Evolutionary conservation across 2,797 vertebrate genomes (phyloP).

Genomic region (Macropodus opercularis): DNA sequence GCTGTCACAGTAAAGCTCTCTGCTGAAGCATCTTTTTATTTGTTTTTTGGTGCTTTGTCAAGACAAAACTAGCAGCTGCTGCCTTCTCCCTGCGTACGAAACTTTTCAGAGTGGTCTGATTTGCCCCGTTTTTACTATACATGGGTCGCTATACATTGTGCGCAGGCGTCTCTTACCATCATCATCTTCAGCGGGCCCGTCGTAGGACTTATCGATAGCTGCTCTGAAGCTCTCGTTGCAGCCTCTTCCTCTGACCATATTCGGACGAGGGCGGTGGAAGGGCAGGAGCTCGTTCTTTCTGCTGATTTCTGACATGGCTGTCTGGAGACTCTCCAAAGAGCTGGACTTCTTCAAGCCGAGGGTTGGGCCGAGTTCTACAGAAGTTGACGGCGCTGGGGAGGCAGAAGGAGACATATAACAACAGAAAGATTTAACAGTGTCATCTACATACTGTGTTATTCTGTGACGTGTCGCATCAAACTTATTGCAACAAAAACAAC

Average conservation of each 20-base stretch:
- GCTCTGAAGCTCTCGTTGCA: conserved; percentile 97
- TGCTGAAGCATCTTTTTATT: neutral
- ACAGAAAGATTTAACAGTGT: neutral
- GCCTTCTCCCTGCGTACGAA: neutral
- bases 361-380: conserved; percentile 89
- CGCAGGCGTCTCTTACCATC: conserved; percentile 79
- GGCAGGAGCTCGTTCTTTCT: conserved; percentile 90
- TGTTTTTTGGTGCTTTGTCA: neutral
- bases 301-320: conserved; percentile 90
- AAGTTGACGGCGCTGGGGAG: conserved; percentile 41
- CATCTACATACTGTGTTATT: neutral
- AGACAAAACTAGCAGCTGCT: conserved; percentile 8
- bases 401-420: neutral
- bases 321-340: conserved; percentile 96
- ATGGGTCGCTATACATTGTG: neutral
- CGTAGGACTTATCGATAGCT: conserved; percentile 96
- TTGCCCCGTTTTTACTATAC: neutral
- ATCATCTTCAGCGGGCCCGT: conserved; percentile 89
- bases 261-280: conserved; percentile 92
- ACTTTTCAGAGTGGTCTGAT: neutral
- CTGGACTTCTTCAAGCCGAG: conserved; percentile 96
- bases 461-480: neutral
- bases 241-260: conserved; percentile 94
- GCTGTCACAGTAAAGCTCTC: neutral
- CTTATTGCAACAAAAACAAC: neutral